phyloP scores from a whole-genome alignment of 2,797 vertebrate species.

The Anolis apletophallus region DNA sequence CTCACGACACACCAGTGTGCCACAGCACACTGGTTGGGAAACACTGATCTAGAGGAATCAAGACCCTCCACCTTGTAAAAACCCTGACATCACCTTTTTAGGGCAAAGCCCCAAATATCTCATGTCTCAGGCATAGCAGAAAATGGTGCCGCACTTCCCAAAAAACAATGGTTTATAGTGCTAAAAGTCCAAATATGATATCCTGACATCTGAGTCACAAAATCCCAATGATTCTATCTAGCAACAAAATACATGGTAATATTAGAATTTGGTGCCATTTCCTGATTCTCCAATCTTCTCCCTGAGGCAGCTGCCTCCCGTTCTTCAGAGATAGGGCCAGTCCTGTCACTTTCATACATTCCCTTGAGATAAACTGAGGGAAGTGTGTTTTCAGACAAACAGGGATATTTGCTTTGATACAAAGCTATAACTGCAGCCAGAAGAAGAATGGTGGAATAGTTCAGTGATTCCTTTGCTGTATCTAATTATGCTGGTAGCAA shows the following conservation, averaged over 20 bases:
- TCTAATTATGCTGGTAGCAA: conserved; percentile 40
- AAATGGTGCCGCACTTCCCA: background rate
- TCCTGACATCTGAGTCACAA: background rate
- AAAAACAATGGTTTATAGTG: no score
- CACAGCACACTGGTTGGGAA: no score
- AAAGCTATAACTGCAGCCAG: conserved; percentile 7
- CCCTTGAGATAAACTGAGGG: conserved; percentile 40
- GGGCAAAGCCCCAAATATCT: background rate
- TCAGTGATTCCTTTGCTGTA: background rate
- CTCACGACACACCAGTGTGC: no score
- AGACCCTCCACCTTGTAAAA: background rate
- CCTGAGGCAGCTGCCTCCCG: background rate
- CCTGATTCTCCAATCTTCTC: background rate
- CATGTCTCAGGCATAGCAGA: background rate
- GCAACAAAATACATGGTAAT: background rate
- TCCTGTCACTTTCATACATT: conserved; percentile 44
- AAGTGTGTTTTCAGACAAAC: conserved; percentile 20
- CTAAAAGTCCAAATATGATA: background rate
- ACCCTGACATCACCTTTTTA: background rate
- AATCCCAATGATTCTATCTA: background rate
- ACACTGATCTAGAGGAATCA: no score
- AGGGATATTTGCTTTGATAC: conserved; percentile 42
- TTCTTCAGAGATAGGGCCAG: background rate
- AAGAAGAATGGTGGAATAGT: no score
- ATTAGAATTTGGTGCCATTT: background rate